Base-by-base conservation (phyloP, 30 jellyfish, hydroid and myxozoan species). In the Haliclystus octoradiatus region DNA sequence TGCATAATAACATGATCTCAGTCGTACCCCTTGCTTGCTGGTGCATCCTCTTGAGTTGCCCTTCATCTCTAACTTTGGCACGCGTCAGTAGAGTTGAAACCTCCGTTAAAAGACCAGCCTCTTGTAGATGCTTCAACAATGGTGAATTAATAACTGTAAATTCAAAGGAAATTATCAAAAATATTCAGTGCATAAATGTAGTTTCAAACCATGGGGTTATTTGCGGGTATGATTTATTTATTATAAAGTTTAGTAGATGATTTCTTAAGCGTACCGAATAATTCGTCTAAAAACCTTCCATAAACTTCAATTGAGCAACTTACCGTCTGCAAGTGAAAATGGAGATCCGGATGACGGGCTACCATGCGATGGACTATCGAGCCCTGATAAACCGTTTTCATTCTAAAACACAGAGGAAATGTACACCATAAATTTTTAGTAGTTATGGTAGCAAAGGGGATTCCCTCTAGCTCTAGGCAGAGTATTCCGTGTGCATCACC, bases 41-140 rank as follows among this genome's bases (percentile, higher is more conserved):
- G 47, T 89, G 98, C 15, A 81, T 63, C 63, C 94, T 70, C 46
- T 80, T 72, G 51, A 89, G 79, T 31, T 89, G 98, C 15, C 93
- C 81, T 66, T 89, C 98, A 66, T 89, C 98, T 19, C 98, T 81
- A 3, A 77, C 90, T 73, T 89, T 89, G 2, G 98, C 98, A 53
- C 98, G 83, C 14, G 73, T 74, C 70, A 89, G 60, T 23, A 89
- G 66, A 25, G 93, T 73, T 2, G 98, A 89, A 3, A 89, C 98
- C 70, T 89, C 98, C 24, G 89, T 80, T 9, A 89, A 79, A n/a
- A 89, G 79, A 25, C 98, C 98, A 72, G 98, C 98, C 63, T 89
- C 94, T 53, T 66, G 83, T 66, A 89, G 77, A 65, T 89, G 98
- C 24, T 52, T 67, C 33, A 89, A 88, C 66, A 89, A 52, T 0